phyloP scores from a whole-genome alignment of 30 jellyfish, hydroid and myxozoan genomes.

The Phacellophora camtschatica region DNA sequence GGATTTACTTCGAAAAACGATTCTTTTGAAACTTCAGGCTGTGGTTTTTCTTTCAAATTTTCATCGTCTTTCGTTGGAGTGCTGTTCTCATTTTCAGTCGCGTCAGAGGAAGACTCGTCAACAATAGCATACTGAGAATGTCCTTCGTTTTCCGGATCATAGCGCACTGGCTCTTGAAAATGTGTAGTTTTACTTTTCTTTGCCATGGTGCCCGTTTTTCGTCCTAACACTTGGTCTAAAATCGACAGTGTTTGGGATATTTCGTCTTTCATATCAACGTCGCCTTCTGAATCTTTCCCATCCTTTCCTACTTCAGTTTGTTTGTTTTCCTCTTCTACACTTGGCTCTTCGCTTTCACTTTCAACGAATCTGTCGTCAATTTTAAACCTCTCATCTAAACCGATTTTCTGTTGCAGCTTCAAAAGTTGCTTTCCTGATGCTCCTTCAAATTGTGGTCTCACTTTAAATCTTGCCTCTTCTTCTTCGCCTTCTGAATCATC shows the following conservation, averaged over 20 bases:
- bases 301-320: slow-evolving; percentile 11
- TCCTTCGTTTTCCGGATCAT: slow-evolving; percentile 67
- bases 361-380: slow-evolving; percentile 88
- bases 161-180: slow-evolving; percentile 51
- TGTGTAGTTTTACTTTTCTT: too few relatives aligned
- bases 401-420: slow-evolving; percentile 70
- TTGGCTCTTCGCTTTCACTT: neutral
- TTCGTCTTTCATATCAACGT: slow-evolving; percentile 14
- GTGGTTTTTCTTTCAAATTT: neutral
- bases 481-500: slow-evolving; percentile 57
- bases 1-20: slow-evolving; percentile 48
- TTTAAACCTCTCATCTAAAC: slow-evolving; percentile 80
- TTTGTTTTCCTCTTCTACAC: neutral
- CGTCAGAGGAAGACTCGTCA: slow-evolving; percentile 20
- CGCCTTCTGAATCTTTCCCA: neutral
- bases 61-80: neutral
- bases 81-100: neutral
- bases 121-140: slow-evolving; percentile 28
- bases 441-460: slow-evolving; percentile 92
- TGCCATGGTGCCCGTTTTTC: too few relatives aligned
- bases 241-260: slow-evolving; percentile 43
- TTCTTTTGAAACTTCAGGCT: slow-evolving; percentile 67
- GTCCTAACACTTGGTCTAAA: slow-evolving; percentile 58
- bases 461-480: slow-evolving; percentile 36
- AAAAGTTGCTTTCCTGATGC: slow-evolving; percentile 77